These are phyloP conservation scores for Chauna torquata DNA, from an alignment of 2,113 vertebrate species.

Conservation along the genomic window DNA sequence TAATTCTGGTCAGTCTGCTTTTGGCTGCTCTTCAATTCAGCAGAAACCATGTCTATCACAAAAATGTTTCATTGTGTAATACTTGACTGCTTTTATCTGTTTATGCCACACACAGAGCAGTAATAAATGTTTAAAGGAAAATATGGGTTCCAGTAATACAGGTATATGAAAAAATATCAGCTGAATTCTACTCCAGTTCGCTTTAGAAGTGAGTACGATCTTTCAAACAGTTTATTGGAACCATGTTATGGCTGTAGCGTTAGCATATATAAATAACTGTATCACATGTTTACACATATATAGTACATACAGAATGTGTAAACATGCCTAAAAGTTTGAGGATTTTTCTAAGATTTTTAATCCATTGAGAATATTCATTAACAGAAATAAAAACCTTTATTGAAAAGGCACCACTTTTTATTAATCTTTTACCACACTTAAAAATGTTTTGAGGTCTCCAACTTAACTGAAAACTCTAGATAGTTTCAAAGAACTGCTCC, in stretches of 20 bases:
- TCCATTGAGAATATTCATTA: neutral
- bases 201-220: neutral
- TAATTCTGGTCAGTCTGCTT: conserved; percentile 30
- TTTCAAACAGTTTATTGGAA: neutral
- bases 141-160: neutral
- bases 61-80: conserved; percentile 19
- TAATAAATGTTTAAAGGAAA: conserved; percentile 21
- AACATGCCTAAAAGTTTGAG: neutral
- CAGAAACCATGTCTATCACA: conserved; percentile 43
- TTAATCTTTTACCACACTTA: neutral
- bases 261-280: neutral
- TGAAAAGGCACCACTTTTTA: neutral
- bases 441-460: neutral
- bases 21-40: conserved; percentile 33
- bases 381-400: neutral
- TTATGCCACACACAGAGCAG: conserved; percentile 58
- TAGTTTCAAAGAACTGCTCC: neutral
- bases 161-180: neutral
- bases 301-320: neutral
- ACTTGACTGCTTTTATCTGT: conserved; percentile 26
- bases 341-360: neutral
- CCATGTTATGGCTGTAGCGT: neutral
- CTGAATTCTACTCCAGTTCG: neutral
- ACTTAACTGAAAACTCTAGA: neutral
- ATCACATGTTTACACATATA: neutral